A percentile compares a stretch with the other conserved stretches of the same genome.
Evolutionary conservation across 2,113 vertebrate genomes (phyloP).

Genomic region (Bagarius yarrelli): DNA sequence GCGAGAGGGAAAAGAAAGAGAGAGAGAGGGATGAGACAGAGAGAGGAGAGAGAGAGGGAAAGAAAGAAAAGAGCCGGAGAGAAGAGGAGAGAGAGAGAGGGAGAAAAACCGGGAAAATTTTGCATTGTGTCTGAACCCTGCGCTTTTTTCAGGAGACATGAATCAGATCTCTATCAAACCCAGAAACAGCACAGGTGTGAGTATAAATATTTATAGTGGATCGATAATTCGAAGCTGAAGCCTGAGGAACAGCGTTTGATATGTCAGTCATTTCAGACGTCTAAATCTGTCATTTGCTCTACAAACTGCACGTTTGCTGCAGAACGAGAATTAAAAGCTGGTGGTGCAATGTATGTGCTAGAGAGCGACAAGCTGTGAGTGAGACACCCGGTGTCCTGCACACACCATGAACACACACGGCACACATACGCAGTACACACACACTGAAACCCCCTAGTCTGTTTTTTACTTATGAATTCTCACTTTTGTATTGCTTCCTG

Average conservation of each 20-base stretch:
- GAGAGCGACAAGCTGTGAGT: no score
- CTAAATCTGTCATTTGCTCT: slow-evolving; percentile 37
- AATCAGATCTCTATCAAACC: slow-evolving; percentile 7
- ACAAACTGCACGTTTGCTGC: slow-evolving; percentile 11
- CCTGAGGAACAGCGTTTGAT: slow-evolving; percentile 20
- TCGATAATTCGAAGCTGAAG: slow-evolving; percentile 21
- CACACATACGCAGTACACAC: no score
- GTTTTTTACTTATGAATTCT: no score
- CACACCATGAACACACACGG: no score
- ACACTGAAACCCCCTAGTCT: no score
- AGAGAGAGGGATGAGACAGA: no score
- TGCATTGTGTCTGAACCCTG: slow-evolving; percentile 35
- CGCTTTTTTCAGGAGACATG: slow-evolving; percentile 43
- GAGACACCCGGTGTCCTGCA: no score
- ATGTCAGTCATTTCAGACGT: slow-evolving; percentile 28
- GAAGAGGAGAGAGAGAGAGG: slow-evolving; percentile 23
- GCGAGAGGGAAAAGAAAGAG: no score
- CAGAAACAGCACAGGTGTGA: neutral
- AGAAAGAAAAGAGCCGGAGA: neutral
- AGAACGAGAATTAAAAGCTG: slow-evolving; percentile 20
- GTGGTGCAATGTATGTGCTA: no score
- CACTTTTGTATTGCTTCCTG: no score
- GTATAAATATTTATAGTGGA: slow-evolving; percentile 37
- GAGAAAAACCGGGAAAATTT: neutral
- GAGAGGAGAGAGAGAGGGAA: neutral